These are phyloP conservation scores for Amphiduros pacificus DNA, from an alignment of 2,888 invertebrate genomes.

Conservation along the genomic window DNA sequence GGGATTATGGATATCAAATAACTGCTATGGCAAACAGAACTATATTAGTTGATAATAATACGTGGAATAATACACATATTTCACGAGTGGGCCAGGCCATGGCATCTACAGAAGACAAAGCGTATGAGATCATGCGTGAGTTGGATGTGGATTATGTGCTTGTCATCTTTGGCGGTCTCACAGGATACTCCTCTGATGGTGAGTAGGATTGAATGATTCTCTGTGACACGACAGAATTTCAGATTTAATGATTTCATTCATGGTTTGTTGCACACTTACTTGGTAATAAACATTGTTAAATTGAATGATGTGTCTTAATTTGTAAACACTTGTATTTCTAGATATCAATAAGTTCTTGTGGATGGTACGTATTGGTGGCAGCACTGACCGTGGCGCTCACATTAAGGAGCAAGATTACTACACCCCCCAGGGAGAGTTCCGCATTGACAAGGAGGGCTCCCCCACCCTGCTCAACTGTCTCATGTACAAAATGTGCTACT, in stretches of 20 bases:
- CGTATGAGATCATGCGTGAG: slow-evolving; percentile 97
- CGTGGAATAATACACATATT: slow-evolving; percentile 99
- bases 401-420: slow-evolving; percentile 97
- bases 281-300: neutral
- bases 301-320: no score
- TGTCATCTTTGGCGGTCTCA: slow-evolving; percentile 97
- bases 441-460: slow-evolving; percentile 93
- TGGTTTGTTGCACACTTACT: no score
- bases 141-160: slow-evolving; percentile 96
- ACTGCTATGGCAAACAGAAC: slow-evolving; percentile 99
- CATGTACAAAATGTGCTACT: slow-evolving; percentile 99
- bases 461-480: slow-evolving; percentile 89
- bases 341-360: slow-evolving; percentile 99
- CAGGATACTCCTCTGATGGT: slow-evolving; percentile 98
- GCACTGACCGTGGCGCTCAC: slow-evolving; percentile 90
- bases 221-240: no score
- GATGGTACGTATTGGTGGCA: slow-evolving; percentile 98
- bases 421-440: slow-evolving; percentile 90
- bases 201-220: slow-evolving; percentile 43
- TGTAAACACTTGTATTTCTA: slow-evolving; percentile 54
- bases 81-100: slow-evolving; percentile 97
- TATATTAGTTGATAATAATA: slow-evolving; percentile 97
- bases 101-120: slow-evolving; percentile 95
- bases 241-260: neutral
- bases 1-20: slow-evolving; percentile 98